Base-by-base conservation (phyloP, 2,113 vertebrate genomes). In the Puma concolor region DNA sequence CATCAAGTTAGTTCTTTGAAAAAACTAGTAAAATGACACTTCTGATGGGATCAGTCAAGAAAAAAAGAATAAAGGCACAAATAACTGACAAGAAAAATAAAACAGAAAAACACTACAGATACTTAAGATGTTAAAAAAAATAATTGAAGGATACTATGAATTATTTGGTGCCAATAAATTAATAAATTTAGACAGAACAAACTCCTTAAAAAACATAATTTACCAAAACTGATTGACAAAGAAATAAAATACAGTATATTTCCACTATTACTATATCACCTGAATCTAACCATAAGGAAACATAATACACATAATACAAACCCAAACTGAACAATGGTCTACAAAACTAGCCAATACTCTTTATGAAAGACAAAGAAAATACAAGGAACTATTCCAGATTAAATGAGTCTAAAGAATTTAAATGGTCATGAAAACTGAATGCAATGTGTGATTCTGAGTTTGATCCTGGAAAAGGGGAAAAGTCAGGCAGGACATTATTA, bases 151-250 rank as follows among this genome's bases (percentile, higher is more conserved):
- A 57, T 67, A 66, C 8, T 74, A 72, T 57, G 36, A 90, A 50
- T 67, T 77, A 93, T 69, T 88, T 85, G 16, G 63, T 52, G 71
- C 54, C 13, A 87, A 57, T 69, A 90, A 60, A 69, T 76, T 33
- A 19, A 38, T 84, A 95, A 79, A 79, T 66, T 50, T 41, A 84
- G 4, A 84, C 31, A 79, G 6, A 84, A 96, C 2, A 91, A 82
- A 77, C 36, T 69, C 17, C 50, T 77, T 36, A 23, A 88, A 94
- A 92, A 97, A 83, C 76, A 33, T 66, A 44, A 94, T 63, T 71
- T 91, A 93, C 3, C 27, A 86, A 86, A 95, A 31, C 2, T 41
- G 60, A 74, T 0, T 67, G 48, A 76, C 72, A 88, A 94, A 87
- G 8, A 79, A 92, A 84, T 72, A 67, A 80, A 92, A 92, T 85